phyloP scores from a whole-genome alignment of 1,140 invertebrate species.

The Aphelinus atriplicis region DNA sequence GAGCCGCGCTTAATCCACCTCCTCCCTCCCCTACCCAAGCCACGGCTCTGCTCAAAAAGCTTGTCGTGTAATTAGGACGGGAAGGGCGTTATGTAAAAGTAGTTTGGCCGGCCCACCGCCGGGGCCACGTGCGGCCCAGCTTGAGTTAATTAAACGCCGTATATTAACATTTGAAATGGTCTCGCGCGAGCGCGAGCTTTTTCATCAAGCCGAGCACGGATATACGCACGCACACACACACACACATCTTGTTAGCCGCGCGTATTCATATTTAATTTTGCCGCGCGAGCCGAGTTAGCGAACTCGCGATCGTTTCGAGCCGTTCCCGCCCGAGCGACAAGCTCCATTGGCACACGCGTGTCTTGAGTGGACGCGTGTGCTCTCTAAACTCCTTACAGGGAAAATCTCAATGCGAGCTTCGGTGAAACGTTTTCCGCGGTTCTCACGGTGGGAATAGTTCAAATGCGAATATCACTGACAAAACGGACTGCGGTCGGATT shows the following conservation, averaged over 20 bases:
- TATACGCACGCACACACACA: too few relatives aligned
- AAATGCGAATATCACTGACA: too few relatives aligned
- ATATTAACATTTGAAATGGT: constrained; percentile 25
- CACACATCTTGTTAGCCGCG: too few relatives aligned
- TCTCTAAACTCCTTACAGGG: too few relatives aligned
- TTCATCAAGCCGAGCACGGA: too few relatives aligned
- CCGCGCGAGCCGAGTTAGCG: too few relatives aligned
- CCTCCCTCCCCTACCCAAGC: neutral
- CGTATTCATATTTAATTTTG: too few relatives aligned
- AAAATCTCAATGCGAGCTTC: too few relatives aligned
- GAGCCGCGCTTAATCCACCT: neutral
- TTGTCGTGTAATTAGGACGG: constrained; percentile 30
- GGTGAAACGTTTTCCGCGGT: too few relatives aligned
- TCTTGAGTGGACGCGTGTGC: neutral
- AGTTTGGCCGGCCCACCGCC: neutral
- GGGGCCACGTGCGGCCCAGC: neutral
- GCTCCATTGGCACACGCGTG: neutral
- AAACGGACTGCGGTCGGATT: too few relatives aligned
- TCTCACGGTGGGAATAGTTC: too few relatives aligned
- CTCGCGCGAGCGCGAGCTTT: neutral
- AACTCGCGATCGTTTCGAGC: too few relatives aligned
- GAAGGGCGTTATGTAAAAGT: constrained; percentile 24
- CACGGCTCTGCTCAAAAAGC: neutral
- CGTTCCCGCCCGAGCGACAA: neutral
- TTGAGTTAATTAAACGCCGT: constrained; percentile 33